Evolutionary conservation across 2,888 invertebrate genomes (phyloP).

Genomic region (Linnaemya vulpina): DNA sequence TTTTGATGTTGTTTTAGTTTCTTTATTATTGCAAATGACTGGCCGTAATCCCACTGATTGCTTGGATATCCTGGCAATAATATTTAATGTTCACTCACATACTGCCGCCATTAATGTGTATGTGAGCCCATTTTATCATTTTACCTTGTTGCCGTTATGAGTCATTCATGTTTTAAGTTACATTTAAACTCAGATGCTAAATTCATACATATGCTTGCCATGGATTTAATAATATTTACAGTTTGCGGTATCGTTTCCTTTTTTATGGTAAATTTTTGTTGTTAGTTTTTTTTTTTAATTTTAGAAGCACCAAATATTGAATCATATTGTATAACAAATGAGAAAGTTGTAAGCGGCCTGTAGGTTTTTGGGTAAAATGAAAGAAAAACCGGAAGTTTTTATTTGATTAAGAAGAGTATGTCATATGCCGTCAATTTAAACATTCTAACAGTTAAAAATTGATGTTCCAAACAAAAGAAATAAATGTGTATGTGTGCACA

Average conservation of each 20-base stretch:
- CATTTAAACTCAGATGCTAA: slow-evolving; percentile 39
- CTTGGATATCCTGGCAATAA: slow-evolving; percentile 54
- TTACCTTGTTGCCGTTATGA: slow-evolving; percentile 25
- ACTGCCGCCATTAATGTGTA: background rate
- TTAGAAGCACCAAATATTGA: slow-evolving; percentile 26
- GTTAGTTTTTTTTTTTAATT: slow-evolving; percentile 44
- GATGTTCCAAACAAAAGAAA: background rate
- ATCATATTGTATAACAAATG: slow-evolving; percentile 26
- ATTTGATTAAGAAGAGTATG: slow-evolving; percentile 42
- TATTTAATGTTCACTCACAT: slow-evolving; percentile 23
- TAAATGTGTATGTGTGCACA: no score
- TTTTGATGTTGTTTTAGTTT: slow-evolving; percentile 12
- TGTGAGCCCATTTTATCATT: slow-evolving; percentile 1
- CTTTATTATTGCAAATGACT: slow-evolving; percentile 5
- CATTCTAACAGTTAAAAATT: background rate
- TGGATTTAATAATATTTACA: slow-evolving; percentile 31
- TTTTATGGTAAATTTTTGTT: slow-evolving; percentile 18
- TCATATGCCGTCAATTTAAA: slow-evolving; percentile 14
- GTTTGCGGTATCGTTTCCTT: slow-evolving; percentile 61
- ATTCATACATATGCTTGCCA: slow-evolving; percentile 24
- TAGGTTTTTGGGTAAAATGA: slow-evolving; percentile 24
- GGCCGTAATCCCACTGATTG: slow-evolving; percentile 45
- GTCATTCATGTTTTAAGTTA: slow-evolving; percentile 37
- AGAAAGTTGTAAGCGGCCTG: slow-evolving; percentile 3
- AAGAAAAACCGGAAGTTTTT: slow-evolving; percentile 54